These are phyloP conservation scores for Hydractinia symbiolongicarpus DNA, from an alignment of 30 jellyfish, hydroid and myxozoan genomes.

Conservation along the genomic window DNA sequence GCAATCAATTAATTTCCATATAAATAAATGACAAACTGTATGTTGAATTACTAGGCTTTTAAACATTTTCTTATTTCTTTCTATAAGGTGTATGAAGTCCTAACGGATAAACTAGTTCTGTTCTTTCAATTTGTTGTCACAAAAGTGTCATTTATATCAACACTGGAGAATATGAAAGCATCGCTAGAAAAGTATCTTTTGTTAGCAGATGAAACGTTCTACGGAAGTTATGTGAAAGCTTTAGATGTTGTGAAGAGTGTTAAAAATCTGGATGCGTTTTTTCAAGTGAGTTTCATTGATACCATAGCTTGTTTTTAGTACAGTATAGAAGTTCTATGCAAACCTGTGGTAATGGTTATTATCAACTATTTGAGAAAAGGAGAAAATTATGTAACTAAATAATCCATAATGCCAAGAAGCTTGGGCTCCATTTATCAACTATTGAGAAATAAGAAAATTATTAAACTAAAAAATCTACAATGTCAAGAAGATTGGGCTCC, in stretches of 20 bases:
- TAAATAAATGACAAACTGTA: background rate
- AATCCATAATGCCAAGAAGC: too few relatives aligned
- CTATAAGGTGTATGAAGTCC: constrained; percentile 59
- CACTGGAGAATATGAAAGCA: constrained; percentile 31
- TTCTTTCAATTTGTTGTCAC: constrained; percentile 35
- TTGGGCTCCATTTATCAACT: too few relatives aligned
- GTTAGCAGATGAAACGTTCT: constrained; percentile 47
- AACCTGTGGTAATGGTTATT: too few relatives aligned
- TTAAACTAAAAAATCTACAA: too few relatives aligned
- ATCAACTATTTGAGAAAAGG: too few relatives aligned
- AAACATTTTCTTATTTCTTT: background rate
- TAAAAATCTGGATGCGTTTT: constrained; percentile 20
- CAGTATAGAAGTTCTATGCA: too few relatives aligned
- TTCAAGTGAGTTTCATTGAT: too few relatives aligned
- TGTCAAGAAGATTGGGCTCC: too few relatives aligned
- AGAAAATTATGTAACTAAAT: too few relatives aligned
- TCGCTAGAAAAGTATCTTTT: constrained; percentile 20
- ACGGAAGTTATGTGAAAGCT: constrained; percentile 21
- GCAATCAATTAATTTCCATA: too few relatives aligned
- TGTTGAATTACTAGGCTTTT: background rate
- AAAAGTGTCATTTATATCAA: constrained; percentile 34
- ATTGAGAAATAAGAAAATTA: too few relatives aligned
- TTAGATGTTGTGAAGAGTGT: constrained; percentile 35
- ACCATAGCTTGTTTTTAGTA: too few relatives aligned
- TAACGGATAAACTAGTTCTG: constrained; percentile 57